Percentiles rank a stretch among this genome's conserved stretches.
Conservation (phyloP, 2,113 vertebrate genomes). For the Larimichthys crocea region DNA sequence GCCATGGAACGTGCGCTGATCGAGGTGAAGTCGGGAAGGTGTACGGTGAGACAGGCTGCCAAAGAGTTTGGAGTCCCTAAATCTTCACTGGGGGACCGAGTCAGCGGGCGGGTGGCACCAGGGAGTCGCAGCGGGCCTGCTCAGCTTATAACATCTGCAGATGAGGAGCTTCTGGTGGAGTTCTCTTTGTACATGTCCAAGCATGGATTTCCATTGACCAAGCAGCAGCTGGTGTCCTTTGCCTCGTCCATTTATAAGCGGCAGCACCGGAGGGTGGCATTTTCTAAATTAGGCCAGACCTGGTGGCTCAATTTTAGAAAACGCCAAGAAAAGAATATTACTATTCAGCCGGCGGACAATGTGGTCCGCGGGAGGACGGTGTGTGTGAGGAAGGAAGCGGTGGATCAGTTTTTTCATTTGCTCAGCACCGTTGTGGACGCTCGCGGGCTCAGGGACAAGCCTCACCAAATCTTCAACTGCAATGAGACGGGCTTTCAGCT, state of each 20-base stretch:
- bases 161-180: constrained; percentile 76
- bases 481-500: constrained; percentile 73
- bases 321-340: constrained; percentile 78
- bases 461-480: constrained; percentile 75
- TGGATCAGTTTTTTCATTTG: constrained; percentile 75
- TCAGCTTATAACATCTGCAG: constrained; percentile 75
- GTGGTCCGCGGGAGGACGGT: constrained; percentile 67
- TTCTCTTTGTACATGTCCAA: constrained; percentile 76
- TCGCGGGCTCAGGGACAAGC: constrained; percentile 64
- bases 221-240: constrained; percentile 79
- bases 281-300: constrained; percentile 79
- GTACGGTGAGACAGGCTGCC: constrained; percentile 77
- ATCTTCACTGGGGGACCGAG: constrained; percentile 78
- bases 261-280: constrained; percentile 76
- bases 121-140: constrained; percentile 78
- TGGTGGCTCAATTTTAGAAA: constrained; percentile 81
- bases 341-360: constrained; percentile 72
- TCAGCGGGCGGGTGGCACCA: constrained; percentile 76
- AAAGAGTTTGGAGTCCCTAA: constrained; percentile 79
- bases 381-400: constrained; percentile 73
- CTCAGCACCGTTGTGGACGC: constrained; percentile 60
- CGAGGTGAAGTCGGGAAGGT: constrained; percentile 74
- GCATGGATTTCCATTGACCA: constrained; percentile 79
- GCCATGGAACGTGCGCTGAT: constrained; percentile 74
- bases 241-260: constrained; percentile 79